phyloP scores from a whole-genome alignment of 1,140 invertebrate genomes.

The Cepaea nemoralis region DNA sequence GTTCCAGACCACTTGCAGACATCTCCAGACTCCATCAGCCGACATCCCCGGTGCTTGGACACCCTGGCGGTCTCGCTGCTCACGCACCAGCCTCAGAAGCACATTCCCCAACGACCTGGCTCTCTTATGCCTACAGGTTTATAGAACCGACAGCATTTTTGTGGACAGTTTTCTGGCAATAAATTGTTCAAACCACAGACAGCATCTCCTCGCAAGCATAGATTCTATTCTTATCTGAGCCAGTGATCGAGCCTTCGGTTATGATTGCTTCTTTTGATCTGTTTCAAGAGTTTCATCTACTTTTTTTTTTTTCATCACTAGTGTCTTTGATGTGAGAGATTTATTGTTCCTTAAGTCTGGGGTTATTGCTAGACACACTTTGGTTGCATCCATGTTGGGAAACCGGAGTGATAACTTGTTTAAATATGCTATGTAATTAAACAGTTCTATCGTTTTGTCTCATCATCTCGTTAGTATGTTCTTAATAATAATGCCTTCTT shows the following conservation, averaged over 20 bases:
- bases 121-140: neutral
- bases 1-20: neutral
- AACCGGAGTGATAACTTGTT: no score
- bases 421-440: no score
- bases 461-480: no score
- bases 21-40: neutral
- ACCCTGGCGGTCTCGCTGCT: neutral
- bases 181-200: conserved; percentile 1
- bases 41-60: neutral
- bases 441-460: no score
- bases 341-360: neutral
- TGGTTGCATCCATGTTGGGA: no score
- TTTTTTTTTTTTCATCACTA: neutral
- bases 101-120: neutral
- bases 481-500: no score
- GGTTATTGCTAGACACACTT: neutral
- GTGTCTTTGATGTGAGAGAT: neutral
- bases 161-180: conserved; percentile 1
- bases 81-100: neutral
- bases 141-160: neutral
- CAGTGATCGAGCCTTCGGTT: neutral
- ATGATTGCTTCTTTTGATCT: conserved; percentile 13
- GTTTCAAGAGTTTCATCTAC: neutral
- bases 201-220: neutral
- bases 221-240: neutral